Evolutionary conservation across 2,888 invertebrate species (phyloP), one percentile per base, ranked within the genome.

Genomic region (Agelastica alni): DNA sequence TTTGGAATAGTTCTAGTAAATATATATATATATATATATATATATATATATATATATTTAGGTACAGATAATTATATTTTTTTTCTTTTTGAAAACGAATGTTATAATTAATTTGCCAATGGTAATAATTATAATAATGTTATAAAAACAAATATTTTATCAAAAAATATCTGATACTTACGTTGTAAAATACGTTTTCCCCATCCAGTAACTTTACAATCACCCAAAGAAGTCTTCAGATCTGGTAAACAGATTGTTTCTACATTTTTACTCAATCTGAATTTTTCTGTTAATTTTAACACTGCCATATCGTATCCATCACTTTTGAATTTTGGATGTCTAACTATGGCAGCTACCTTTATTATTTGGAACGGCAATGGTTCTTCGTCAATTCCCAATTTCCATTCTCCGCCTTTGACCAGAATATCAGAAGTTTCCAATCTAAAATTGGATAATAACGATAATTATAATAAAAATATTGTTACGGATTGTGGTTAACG

Each of bases 321-420:
- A 0, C 81, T 72, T 56, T 82, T 79, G 77, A 86, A 91, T 46
- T 76, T 79, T 0, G 92, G 91, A 75, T 92, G 91, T 1, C 84
- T 73, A 0, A 85, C 80, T 51, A 91, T 85, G 2, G 81, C 81
- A 14, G 84, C 83, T 6, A 89, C 91, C 43, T 85, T 84, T 0
- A 86, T 81, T 49, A 90, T 86, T 74, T 91, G 89, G 83, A 88
- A 89, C 0, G 89, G 87, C 9, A 88, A 77, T 0, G 90, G 91
- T 65, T 91, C 91, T 45, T 88, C 88, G 60, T 89, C 89, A 64
- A 88, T 86, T 36, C 89, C 90, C 2, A 92, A 79, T 68, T 89
- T 88, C 89, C 90, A 91, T 82, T 90, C 91, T 0, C 92, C 92
- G 1, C 87, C 87, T 70, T 91, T 91, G 63, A 91, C 83, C 0